Conservation (phyloP, 2,113 vertebrate genomes). For the Gallinago media region DNA sequence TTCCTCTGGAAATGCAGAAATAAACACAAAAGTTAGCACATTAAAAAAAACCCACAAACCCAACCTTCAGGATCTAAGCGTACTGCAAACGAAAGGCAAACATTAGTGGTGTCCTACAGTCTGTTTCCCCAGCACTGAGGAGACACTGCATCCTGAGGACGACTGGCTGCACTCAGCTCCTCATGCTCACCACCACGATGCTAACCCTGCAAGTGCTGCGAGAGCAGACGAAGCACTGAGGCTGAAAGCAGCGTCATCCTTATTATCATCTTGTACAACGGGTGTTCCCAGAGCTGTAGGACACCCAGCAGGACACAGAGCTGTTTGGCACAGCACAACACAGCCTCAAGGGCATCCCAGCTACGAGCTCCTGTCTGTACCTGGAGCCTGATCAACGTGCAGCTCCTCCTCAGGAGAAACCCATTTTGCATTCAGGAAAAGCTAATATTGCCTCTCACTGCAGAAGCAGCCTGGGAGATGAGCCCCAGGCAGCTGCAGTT, state of each 20-base stretch:
- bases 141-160: rapidly evolving
- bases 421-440: background rate
- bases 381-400: background rate
- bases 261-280: rapidly evolving
- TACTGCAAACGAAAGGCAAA: background rate
- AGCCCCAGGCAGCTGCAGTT: background rate
- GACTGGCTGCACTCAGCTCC: background rate
- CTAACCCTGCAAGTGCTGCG: background rate
- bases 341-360: too few relatives aligned
- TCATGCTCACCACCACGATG: rapidly evolving
- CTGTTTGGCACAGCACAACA: background rate
- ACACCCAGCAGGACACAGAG: background rate
- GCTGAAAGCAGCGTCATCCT: background rate
- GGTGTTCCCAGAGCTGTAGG: background rate
- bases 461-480: background rate
- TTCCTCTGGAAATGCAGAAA: slow-evolving; percentile 84
- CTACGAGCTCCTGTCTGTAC: background rate
- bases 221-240: background rate
- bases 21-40: background rate
- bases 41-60: background rate
- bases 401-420: background rate
- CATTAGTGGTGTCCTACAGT: background rate
- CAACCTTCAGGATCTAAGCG: background rate
- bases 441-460: background rate
- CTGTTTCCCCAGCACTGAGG: background rate